Conservation (phyloP, 2,888 invertebrate species). For the Gryllus longicercus region DNA sequence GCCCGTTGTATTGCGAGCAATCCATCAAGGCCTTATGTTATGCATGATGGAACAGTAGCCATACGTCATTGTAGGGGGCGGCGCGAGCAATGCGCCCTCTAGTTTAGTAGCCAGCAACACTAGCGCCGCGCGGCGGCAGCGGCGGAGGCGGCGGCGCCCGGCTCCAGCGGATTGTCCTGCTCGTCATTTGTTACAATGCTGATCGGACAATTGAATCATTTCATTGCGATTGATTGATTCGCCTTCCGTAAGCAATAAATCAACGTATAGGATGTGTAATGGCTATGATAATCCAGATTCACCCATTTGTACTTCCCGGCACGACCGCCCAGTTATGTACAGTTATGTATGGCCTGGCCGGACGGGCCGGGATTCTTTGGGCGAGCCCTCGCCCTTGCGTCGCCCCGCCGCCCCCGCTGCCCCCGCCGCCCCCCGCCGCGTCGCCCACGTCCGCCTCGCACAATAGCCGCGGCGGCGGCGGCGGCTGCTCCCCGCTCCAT, state of each 20-base stretch:
- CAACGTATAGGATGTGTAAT: constrained; percentile 28
- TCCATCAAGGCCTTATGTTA: constrained; percentile 32
- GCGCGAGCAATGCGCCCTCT: no score
- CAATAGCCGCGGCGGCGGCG: neutral
- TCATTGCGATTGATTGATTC: constrained; percentile 36
- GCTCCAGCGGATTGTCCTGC: constrained; percentile 25
- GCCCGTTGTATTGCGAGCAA: constrained; percentile 25
- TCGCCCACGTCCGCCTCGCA: neutral
- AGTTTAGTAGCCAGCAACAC: neutral
- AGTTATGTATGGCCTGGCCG: neutral
- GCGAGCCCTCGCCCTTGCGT: neutral
- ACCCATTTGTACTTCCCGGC: constrained; percentile 24
- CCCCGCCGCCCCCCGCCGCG: no score
- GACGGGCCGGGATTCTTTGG: neutral
- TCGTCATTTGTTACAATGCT: constrained; percentile 33
- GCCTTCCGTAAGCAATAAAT: constrained; percentile 31
- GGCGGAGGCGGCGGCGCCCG: neutral
- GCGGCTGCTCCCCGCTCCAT: neutral
- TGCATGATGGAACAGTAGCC: constrained; percentile 33
- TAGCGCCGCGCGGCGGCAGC: neutral
- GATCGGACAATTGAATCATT: constrained; percentile 36
- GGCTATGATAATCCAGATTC: constrained; percentile 11
- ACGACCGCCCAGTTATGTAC: constrained; percentile 19
- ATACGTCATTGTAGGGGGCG: constrained; percentile 24
- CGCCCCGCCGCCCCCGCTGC: neutral